Percentiles rank a stretch among this genome's conserved stretches.
Conservation (phyloP, 2,888 invertebrate genomes). For the Lapara coniferarum region DNA sequence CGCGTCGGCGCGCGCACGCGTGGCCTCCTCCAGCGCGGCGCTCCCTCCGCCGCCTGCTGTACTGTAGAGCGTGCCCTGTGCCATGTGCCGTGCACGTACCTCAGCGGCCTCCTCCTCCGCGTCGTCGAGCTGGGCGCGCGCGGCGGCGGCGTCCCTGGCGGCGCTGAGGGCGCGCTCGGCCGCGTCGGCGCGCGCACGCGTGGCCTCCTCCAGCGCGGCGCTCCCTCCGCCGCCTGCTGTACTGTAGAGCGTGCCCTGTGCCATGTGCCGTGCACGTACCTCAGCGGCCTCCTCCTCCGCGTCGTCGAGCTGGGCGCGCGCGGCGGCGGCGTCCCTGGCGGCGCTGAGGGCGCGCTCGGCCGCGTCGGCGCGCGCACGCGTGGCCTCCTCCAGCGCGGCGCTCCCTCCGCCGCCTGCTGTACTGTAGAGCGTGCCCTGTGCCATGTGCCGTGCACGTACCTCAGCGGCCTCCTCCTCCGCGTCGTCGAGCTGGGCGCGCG, state of each 20-base stretch:
- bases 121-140: conserved; percentile 94
- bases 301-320: conserved; percentile 94
- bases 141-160: conserved; percentile 90
- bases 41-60: conserved; percentile 88
- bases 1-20: conserved; percentile 88
- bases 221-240: conserved; percentile 88
- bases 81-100: conserved; percentile 35
- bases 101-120: conserved; percentile 94
- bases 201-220: conserved; percentile 92
- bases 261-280: conserved; percentile 35
- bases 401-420: conserved; percentile 88
- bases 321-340: conserved; percentile 90
- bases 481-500: conserved; percentile 94
- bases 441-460: conserved; percentile 35
- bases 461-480: conserved; percentile 94
- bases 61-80: too few species aligned
- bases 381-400: conserved; percentile 92
- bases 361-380: conserved; percentile 88
- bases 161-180: conserved; percentile 88
- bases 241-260: too few species aligned
- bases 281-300: conserved; percentile 94
- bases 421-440: too few species aligned
- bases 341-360: conserved; percentile 88
- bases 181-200: conserved; percentile 88
- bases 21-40: conserved; percentile 92